These are phyloP conservation scores for Euphydryas editha DNA, from an alignment of 2,888 invertebrate species.

Conservation along the genomic window DNA sequence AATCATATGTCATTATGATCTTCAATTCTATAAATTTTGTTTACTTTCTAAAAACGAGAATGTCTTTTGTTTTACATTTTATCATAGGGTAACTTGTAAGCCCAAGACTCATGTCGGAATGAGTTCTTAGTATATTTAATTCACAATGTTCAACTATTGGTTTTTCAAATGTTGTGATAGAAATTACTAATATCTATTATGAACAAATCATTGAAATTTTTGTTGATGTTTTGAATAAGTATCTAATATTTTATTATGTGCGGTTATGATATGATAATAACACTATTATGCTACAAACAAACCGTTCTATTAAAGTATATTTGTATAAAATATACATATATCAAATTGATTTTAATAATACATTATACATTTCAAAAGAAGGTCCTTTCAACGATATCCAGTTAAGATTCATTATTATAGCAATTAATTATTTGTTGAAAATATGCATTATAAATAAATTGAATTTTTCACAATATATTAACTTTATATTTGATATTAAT, in stretches of 20 bases:
- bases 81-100: background rate
- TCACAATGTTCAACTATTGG: too few relatives aligned
- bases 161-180: too few relatives aligned
- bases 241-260: too few relatives aligned
- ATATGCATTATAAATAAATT: slow-evolving; percentile 1
- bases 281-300: too few relatives aligned
- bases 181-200: too few relatives aligned
- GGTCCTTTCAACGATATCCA: background rate
- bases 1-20: slow-evolving; percentile 1
- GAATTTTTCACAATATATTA: background rate
- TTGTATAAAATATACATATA: background rate
- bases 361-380: background rate
- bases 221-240: too few relatives aligned
- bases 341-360: background rate
- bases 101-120: too few relatives aligned
- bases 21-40: background rate
- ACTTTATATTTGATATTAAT: background rate
- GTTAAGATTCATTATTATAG: background rate
- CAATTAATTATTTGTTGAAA: background rate
- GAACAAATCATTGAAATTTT: too few relatives aligned
- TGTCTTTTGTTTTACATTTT: background rate
- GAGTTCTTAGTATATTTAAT: too few relatives aligned
- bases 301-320: background rate
- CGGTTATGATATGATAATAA: too few relatives aligned
- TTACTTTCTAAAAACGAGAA: background rate